Evolutionary conservation across 37 sponge, comb jelly and placozoan genomes (phyloP).

Genomic region (Oscarella lobularis): DNA sequence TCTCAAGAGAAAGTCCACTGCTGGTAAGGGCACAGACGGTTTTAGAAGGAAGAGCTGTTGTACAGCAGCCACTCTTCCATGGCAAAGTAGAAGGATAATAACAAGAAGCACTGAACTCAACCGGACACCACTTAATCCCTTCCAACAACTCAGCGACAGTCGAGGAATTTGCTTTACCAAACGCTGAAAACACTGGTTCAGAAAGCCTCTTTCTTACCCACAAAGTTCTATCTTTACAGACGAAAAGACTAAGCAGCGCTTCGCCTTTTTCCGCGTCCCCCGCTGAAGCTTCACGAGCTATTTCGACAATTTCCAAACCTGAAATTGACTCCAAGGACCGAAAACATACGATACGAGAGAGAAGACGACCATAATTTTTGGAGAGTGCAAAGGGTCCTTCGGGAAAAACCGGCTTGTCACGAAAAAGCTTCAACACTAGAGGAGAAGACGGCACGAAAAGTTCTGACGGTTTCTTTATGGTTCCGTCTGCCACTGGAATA

Average conservation of each 20-base stretch:
- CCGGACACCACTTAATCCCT: background rate
- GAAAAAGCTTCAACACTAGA: background rate
- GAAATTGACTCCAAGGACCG: no score
- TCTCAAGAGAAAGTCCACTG: background rate
- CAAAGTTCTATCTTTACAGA: background rate
- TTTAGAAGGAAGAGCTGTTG: background rate
- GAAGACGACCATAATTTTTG: background rate
- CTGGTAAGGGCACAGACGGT: background rate
- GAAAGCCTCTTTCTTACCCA: background rate
- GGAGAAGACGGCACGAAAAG: background rate
- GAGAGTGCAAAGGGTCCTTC: background rate
- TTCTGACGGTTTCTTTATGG: background rate
- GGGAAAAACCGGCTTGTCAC: background rate
- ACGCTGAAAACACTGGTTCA: background rate
- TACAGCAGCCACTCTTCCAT: background rate
- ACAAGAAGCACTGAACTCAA: background rate
- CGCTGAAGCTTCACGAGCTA: background rate
- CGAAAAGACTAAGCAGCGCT: background rate
- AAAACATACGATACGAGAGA: background rate
- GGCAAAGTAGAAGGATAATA: background rate
- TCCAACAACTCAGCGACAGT: constrained; percentile 33
- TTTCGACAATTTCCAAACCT: no score
- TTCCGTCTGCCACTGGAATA: background rate
- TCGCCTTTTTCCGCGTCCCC: background rate
- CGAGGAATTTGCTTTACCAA: no score